Evolutionary conservation across 2,888 invertebrate species (phyloP), one percentile per base, ranked within the genome.

Genomic region (Capitulum mitella): DNA sequence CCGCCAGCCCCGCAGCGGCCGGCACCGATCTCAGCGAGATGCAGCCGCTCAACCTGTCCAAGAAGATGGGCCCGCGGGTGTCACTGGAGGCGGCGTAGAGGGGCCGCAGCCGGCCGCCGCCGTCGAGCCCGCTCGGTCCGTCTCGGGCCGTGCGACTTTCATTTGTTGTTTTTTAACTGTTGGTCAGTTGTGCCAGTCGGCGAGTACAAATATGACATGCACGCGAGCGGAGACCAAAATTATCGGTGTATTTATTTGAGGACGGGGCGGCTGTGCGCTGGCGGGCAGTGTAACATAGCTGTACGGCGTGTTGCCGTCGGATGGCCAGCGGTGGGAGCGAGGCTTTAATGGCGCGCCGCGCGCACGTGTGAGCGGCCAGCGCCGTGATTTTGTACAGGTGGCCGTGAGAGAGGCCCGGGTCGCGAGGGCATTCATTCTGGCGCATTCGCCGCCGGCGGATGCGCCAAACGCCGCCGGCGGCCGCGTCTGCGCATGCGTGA

Each of bases 11-110:
- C 10, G 37, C 83, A 85, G 58, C 80, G 83, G 92, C 93, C 84
- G 92, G 93, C 83, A 92, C 92, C 84, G 92, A 92, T 84, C 90
- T 91, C 78, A 91, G 78, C 29, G 82, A 84, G 58, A 80, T 83
- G 83, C 92, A 93, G 85, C 95, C 95, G 79, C 88, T 95, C 83
- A 95, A 95, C 89, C 89, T 95, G 84, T 95, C 94, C 86, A 95
- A 94, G 86, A 92, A 92, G 85, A 91, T 92, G 82, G 91, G 83
- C 91, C 92, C 14, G 26, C 70, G 26, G 2, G 37, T 40, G 58
- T 10, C 58, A 1, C 58, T 58, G n/a, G 29, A 78, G 77, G 40
- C 51, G 32, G 16, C 51, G 77, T 43, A 74, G 75, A n/a, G 75
- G 48, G 16, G 77, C 48, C 58, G 32, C 43, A 54, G 54, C n/a